Percentiles rank a stretch among this genome's conserved stretches.
These are phyloP conservation scores for Portevinia maculata DNA, from an alignment of 2,888 invertebrate species.

Conservation along the genomic window DNA sequence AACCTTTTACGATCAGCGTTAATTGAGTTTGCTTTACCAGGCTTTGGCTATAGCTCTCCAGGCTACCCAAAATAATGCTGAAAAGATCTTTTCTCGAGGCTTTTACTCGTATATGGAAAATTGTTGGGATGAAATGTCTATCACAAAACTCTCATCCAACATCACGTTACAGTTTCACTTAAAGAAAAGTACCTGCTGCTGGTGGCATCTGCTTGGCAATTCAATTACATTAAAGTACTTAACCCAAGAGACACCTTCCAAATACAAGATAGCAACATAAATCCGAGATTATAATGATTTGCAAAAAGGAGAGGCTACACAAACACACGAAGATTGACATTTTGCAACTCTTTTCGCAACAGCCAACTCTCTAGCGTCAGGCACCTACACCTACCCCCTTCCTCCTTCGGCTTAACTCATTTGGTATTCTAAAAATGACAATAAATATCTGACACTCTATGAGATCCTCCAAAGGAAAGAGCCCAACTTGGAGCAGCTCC, in stretches of 20 bases:
- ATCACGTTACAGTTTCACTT: background rate
- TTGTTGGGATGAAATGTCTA: no score
- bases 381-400: background rate
- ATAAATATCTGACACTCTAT: slow-evolving; percentile 63
- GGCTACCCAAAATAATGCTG: no score
- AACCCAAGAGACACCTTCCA: slow-evolving; percentile 15
- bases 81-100: no score
- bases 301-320: slow-evolving; percentile 44
- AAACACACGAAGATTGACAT: slow-evolving; percentile 7
- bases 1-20: no score
- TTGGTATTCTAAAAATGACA: slow-evolving; percentile 51
- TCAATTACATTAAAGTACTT: slow-evolving; percentile 56
- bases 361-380: no score
- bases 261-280: slow-evolving; percentile 25
- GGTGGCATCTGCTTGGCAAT: slow-evolving; percentile 39
- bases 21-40: no score
- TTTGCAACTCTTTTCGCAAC: slow-evolving; percentile 34
- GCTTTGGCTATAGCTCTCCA: no score
- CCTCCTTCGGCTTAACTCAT: background rate
- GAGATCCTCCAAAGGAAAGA: slow-evolving; percentile 31
- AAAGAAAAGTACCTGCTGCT: background rate
- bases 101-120: no score
- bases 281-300: slow-evolving; percentile 60
- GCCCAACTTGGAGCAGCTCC: slow-evolving; percentile 33
- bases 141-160: background rate